These are phyloP conservation scores for Hermaeophaga mercurialis DNA, from an alignment of 2,888 invertebrate genomes.

Conservation along the genomic window DNA sequence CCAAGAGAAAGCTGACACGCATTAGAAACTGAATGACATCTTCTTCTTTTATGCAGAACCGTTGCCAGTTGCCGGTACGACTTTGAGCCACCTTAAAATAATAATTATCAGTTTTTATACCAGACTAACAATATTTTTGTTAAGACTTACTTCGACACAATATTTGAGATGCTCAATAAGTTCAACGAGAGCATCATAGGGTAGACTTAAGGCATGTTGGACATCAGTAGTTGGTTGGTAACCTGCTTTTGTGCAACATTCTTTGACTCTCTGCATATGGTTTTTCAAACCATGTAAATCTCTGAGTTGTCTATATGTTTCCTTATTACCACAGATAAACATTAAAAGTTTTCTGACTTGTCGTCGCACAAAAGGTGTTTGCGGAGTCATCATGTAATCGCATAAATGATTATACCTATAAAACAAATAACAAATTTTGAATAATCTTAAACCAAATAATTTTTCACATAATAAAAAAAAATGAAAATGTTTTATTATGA, in stretches of 20 bases:
- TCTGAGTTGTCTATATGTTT: conserved; percentile 90
- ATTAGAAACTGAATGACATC: conserved; percentile 82
- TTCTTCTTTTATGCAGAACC: conserved; percentile 77
- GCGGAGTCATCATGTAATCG: conserved; percentile 81
- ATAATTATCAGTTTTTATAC: not conserved
- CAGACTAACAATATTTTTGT: not conserved
- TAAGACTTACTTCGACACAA: conserved; percentile 73
- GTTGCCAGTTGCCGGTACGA: conserved; percentile 95
- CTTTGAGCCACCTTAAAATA: conserved; percentile 69
- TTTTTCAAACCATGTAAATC: conserved; percentile 93
- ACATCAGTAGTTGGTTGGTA: conserved; percentile 57
- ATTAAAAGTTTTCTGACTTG: conserved; percentile 91
- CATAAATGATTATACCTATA: conserved; percentile 73
- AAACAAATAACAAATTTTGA: not conserved
- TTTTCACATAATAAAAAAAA: too few relatives aligned
- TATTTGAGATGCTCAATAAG: conserved; percentile 94
- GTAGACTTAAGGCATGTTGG: conserved; percentile 64
- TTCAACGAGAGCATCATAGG: conserved; percentile 90
- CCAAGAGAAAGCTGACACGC: conserved; percentile 81
- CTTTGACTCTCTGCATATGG: conserved; percentile 72
- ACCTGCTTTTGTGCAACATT: conserved; percentile 63
- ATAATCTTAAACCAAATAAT: too few relatives aligned
- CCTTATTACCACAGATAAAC: conserved; percentile 93
- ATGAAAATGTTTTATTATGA: too few relatives aligned
- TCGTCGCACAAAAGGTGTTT: conserved; percentile 85